These are phyloP conservation scores for Leptoteleia sp. DNA, from an alignment of 1,140 invertebrate genomes.

Conservation along the genomic window DNA sequence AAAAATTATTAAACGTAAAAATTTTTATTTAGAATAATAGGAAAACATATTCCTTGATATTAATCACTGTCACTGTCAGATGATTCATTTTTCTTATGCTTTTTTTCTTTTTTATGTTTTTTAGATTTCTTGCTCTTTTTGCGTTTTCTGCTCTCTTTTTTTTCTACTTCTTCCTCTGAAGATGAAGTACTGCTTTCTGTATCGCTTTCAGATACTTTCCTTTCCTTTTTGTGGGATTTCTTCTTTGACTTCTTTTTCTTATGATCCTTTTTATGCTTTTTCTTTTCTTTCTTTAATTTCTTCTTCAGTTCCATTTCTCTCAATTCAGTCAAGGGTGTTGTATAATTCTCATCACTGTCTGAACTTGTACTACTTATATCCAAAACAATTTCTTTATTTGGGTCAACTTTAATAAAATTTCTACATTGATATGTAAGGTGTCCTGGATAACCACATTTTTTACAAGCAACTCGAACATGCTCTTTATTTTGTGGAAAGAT, in stretches of 20 bases:
- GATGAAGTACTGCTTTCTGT: constrained; percentile 68
- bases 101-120: constrained; percentile 75
- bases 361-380: constrained; percentile 96
- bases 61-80: constrained; percentile 63
- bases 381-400: constrained; percentile 92
- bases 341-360: constrained; percentile 90
- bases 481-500: constrained; percentile 86
- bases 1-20: too few species aligned
- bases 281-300: constrained; percentile 83
- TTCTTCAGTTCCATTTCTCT: constrained; percentile 88
- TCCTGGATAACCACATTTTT: constrained; percentile 96
- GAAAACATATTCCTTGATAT: too few species aligned
- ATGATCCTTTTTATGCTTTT: constrained; percentile 81
- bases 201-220: constrained; percentile 67
- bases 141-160: constrained; percentile 70
- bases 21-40: too few species aligned
- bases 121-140: constrained; percentile 75
- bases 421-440: constrained; percentile 98
- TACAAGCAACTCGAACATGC: constrained; percentile 89
- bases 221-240: constrained; percentile 65
- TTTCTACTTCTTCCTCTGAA: constrained; percentile 65
- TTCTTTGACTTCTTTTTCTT: constrained; percentile 80
- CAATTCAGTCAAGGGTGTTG: constrained; percentile 90
- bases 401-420: constrained; percentile 96
- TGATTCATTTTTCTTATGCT: constrained; percentile 71